phyloP scores from a whole-genome alignment of 2,888 invertebrate species.

The Junonia oenone region DNA sequence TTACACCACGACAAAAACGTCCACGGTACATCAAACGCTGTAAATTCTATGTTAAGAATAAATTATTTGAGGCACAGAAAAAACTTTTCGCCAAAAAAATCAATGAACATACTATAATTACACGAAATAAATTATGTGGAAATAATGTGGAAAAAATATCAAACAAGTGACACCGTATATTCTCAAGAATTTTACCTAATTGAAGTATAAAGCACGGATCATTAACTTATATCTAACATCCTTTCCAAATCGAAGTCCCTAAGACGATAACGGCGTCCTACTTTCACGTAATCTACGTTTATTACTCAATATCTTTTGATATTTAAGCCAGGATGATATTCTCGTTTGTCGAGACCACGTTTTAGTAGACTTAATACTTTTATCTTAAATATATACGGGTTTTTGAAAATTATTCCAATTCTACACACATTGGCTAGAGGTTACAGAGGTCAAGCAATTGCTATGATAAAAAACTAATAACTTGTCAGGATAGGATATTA shows the following conservation, averaged over 20 bases:
- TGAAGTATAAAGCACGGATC: not conserved
- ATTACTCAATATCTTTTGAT: conserved; percentile 8
- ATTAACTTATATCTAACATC: conserved; percentile 9
- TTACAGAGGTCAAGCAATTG: not conserved
- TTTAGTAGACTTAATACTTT: not conserved
- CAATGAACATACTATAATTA: no score
- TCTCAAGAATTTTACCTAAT: not conserved
- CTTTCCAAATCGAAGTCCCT: conserved; percentile 13
- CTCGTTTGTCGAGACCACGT: not conserved
- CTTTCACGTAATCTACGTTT: conserved; percentile 11
- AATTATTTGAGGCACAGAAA: no score
- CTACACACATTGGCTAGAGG: no score
- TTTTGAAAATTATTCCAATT: not conserved
- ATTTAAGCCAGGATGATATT: conserved; percentile 1
- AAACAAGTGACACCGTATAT: no score
- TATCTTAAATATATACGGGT: not conserved
- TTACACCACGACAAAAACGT: no score
- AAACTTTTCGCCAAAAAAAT: no score
- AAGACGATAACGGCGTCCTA: conserved; percentile 14
- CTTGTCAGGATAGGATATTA: not conserved
- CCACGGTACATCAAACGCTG: no score
- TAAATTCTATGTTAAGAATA: no score
- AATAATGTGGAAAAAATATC: no score
- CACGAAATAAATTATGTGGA: no score
- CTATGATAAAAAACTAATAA: not conserved